phyloP scores from a whole-genome alignment of 2,113 vertebrate species.

The Caretta caretta region DNA sequence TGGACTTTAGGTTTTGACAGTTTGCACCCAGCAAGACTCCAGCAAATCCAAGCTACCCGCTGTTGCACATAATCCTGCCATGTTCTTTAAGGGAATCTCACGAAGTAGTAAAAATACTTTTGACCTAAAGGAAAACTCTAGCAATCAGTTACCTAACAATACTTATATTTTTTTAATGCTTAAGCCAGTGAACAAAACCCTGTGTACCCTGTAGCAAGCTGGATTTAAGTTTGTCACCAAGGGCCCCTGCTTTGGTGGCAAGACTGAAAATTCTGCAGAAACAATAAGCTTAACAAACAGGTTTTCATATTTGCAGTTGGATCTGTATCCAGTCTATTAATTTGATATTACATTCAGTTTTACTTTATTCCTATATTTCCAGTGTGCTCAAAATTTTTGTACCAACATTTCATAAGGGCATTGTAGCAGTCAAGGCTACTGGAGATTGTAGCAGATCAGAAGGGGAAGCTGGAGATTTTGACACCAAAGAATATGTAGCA shows the following conservation, averaged over 20 bases:
- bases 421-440: background rate
- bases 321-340: background rate
- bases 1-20: background rate
- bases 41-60: background rate
- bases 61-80: background rate
- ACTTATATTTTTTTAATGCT: background rate
- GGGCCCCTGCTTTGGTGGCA: rapidly evolving
- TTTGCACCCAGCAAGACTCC: background rate
- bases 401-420: background rate
- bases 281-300: background rate
- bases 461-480: background rate
- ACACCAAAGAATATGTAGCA: background rate
- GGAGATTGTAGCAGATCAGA: background rate
- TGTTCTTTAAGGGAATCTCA: background rate
- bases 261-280: background rate
- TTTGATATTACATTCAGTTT: background rate
- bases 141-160: background rate
- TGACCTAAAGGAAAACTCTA: background rate
- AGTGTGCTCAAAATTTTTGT: background rate
- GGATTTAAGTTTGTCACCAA: background rate
- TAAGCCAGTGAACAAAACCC: background rate
- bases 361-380: background rate
- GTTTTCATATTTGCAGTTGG: background rate
- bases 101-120: background rate
- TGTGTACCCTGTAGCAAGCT: background rate